Base-by-base conservation (phyloP, 2,888 invertebrate species). In the Heteromurus nitidus region DNA sequence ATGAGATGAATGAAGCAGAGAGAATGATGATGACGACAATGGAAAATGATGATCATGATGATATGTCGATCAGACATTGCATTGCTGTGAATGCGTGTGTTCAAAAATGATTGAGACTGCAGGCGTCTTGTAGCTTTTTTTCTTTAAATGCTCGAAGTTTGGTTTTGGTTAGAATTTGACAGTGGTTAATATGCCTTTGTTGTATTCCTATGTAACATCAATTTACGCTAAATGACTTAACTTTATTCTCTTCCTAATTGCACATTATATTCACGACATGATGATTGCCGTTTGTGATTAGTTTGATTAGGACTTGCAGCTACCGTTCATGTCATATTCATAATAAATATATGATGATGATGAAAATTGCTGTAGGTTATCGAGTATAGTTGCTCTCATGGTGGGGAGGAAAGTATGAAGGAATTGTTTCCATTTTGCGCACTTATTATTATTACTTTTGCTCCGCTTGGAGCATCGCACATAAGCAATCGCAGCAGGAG, bases 211-310 rank as follows among this genome's bases (percentile, higher is more conserved):
- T 22, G 62, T 58, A 62, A 20, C 2, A 50, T 20, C 9, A n/a
- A 9, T 22, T 69, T 69, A 31, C 36, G 16, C 3, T 69, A 69
- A 55, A 69, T 55, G 36, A 69, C 69, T 69, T 74, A 68, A 67
- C 44, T 22, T 60, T 50, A 50, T n/a, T 24, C 24, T 50, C 50
- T 24, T 68, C 47, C 68, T 76, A 76, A 76, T 76, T 76, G 50
- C 50, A 28, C 26, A 68, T 76, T 76, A 68, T 47, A 75, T 22
- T 76, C 60, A 76, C 26, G 68, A 68, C 65, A 47, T 60, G 68
- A 47, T 58, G 67, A 67, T 55, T 67, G 36, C 44, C 67, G 18
- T 30, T 60, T 76, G 47, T 76, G 68, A 60, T 68, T 60, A 47
- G 47, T 18, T 50, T 47, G 30, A 76, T 68, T 68, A 60, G 18